Base-by-base conservation (phyloP, 1,140 invertebrate species). In the Lasaia peninsularis region DNA sequence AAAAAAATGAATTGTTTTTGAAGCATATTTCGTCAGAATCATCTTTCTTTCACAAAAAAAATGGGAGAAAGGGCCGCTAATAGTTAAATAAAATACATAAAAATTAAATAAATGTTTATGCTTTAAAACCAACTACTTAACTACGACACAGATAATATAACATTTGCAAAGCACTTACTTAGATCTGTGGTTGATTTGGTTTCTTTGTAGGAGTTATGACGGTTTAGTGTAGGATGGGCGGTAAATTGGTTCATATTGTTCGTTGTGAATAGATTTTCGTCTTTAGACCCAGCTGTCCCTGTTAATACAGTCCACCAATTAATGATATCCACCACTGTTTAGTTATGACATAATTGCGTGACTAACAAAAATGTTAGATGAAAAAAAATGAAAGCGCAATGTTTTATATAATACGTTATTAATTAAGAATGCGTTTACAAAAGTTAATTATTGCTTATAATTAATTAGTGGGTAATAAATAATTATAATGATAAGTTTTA, bases 161-260 rank as follows among this genome's bases (percentile, higher is more conserved):
- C 37, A 18, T 21, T 28, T 31, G 6, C 37, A 37, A 34, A 51
- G 21, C 49, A 85, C 80, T 82, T 75, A 88, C 82, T 55, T 54
- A 83, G 65, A 44, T 80, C 77, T n/a, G 73, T 73, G 8, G 73
- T 73, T 55, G 80, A 77, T 69, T 88, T 88, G 8, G 78, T 75
- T 67, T 88, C 85, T 75, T 88, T 88, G 56, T 82, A 88, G 11
- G 85, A 88, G 50, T 88, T 86, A 67, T 88, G 85, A 55, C 85
- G 69, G 62, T 85, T 88, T 67, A 88, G 73, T 35, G 82, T 65
- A 8, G 75, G 60, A 49, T 69, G 75, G 56, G 71, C 60, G 58
- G 76, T 58, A 62, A 80, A 87, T 56, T 86, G 78, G 51, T 75
- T 74, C 48, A 62, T 52, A 18, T 63, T 53, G 18, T 71, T 32